Evolutionary conservation across 2,888 invertebrate species (phyloP), one percentile per base, ranked within the genome.

Genomic region (Orthosia gothica): DNA sequence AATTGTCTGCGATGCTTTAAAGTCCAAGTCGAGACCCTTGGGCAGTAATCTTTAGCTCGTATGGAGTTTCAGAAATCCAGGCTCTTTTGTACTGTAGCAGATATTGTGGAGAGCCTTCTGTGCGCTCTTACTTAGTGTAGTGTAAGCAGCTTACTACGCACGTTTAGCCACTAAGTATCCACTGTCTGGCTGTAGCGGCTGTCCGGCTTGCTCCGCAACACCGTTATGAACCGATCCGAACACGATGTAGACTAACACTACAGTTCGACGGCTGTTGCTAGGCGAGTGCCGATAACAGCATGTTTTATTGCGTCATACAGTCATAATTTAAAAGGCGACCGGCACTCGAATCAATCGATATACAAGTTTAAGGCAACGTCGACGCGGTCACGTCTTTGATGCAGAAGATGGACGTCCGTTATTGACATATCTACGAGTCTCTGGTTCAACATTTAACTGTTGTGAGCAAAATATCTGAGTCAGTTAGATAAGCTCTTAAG

Each of bases 151-250:
- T 63, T 47, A 45, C 16, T 7, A 16, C 32, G 55, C 68, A 72
- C 83, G 79, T 65, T 61, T 65, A 16, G 54, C 57, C 16, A 54
- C 47, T 32, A 20, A 59, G 65, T 57, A 49, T 52, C 70, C 32
- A 50, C 50, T n/a, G 81, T 45, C 52, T 67, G 26, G 50, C 49
- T 45, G 50, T 26, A 54, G 62, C 71, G 57, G 61, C 32, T 7
- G 32, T 32, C 15, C 54, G 61, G 55, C 64, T 67, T 5, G 68
- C 61, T 68, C 72, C 64, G 57, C 49, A 23, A 40, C 58, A 58
- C 68, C 72, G 68, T 58, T 82, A 72, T 54, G 61, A 65, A 79
- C 32, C 67, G 66, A 79, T 83, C 79, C 49, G 20, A 26, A 40
- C 32, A 69, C 26, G 18, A 55, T 52, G 58, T 61, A 16, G 64